Percentiles rank a stretch among this genome's conserved stretches.
Conservation (phyloP, 2,888 invertebrate genomes). For the Hipparchia sbordonii region DNA sequence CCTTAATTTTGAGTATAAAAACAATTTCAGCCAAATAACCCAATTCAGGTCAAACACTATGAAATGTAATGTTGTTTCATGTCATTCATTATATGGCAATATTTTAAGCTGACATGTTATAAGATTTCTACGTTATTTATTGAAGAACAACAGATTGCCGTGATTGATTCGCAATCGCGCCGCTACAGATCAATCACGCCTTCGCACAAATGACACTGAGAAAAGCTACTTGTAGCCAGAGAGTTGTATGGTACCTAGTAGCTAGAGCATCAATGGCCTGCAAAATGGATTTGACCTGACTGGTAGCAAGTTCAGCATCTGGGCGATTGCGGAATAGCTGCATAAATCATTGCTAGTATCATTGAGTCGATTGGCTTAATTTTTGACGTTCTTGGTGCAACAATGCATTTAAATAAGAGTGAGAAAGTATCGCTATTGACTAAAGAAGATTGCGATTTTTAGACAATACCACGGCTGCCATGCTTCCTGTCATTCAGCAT, state of each 20-base stretch:
- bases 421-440: too few relatives aligned
- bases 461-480: too few relatives aligned
- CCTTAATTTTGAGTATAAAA: too few relatives aligned
- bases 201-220: constrained; percentile 12
- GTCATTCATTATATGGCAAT: not conserved
- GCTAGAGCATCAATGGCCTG: not conserved
- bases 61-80: not conserved
- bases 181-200: constrained; percentile 17
- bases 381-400: too few relatives aligned
- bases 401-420: too few relatives aligned
- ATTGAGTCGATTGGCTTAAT: too few relatives aligned
- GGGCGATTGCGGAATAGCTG: too few relatives aligned
- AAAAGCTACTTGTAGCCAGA: constrained; percentile 1
- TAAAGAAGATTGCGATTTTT: too few relatives aligned
- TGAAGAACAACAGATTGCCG: constrained; percentile 12
- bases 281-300: not conserved
- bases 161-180: constrained; percentile 14
- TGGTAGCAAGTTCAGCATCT: not conserved
- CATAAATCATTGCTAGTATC: too few relatives aligned
- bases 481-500: not conserved
- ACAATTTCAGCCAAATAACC: too few relatives aligned
- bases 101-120: not conserved
- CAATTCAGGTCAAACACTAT: too few relatives aligned
- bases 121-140: constrained; percentile 13
- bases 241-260: not conserved